phyloP scores from a whole-genome alignment of 2,797 vertebrate species.

The Tenualosa thibaudeaui region DNA sequence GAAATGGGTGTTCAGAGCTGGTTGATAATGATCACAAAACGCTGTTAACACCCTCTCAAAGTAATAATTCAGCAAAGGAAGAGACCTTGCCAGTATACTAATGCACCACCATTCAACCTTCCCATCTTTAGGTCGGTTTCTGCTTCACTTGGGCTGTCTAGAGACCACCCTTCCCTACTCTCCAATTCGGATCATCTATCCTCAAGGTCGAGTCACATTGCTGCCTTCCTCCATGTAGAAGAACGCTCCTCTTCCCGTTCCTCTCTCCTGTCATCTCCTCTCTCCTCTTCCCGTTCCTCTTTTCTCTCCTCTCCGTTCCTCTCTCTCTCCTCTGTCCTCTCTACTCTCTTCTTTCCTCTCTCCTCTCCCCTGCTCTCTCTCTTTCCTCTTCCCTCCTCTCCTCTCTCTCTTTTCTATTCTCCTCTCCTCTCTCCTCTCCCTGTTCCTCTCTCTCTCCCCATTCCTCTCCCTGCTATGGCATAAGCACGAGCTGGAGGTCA shows the following conservation, averaged over 20 bases:
- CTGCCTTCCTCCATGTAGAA: not conserved
- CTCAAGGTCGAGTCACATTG: not conserved
- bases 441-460: not conserved
- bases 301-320: no score
- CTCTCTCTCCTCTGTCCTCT: no score
- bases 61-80: not conserved
- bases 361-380: no score
- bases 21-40: constrained; percentile 5
- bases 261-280: no score
- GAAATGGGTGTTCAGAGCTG: not conserved
- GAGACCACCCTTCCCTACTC: not conserved
- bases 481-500: not conserved
- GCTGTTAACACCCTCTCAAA: not conserved
- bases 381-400: no score
- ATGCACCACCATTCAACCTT: not conserved
- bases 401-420: no score
- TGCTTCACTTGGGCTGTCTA: not conserved
- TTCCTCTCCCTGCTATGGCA: not conserved
- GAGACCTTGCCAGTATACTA: not conserved
- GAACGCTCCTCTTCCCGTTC: not conserved
- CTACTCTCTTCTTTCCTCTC: no score
- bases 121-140: not conserved
- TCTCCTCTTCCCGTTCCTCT: no score
- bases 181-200: not conserved
- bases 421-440: no score